Evolutionary conservation across 1,140 invertebrate genomes (phyloP).

Genomic region (Lysiphlebus fabarum): DNA sequence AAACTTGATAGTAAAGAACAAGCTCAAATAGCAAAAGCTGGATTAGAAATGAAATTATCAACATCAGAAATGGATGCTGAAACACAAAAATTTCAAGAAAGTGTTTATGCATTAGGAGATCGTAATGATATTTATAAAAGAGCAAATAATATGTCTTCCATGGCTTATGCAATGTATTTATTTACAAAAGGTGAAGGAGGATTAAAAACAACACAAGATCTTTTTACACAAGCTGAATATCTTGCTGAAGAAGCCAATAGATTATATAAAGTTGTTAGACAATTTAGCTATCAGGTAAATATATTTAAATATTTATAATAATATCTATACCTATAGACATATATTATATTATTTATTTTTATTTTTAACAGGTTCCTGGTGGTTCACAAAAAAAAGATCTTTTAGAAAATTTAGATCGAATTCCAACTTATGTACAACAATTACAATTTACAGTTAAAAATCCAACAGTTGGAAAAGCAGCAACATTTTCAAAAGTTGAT

Average conservation of each 20-base stretch:
- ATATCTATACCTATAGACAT: too few species aligned
- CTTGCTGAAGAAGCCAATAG: slow-evolving; percentile 99
- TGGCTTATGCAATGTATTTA: slow-evolving; percentile 99
- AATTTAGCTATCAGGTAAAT: slow-evolving; percentile 96
- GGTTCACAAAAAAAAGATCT: slow-evolving; percentile 94
- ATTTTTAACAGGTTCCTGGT: slow-evolving; percentile 88
- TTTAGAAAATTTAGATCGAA: slow-evolving; percentile 88
- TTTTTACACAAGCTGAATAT: slow-evolving; percentile 99
- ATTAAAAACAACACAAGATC: slow-evolving; percentile 96
- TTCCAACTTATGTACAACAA: slow-evolving; percentile 96
- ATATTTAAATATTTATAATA: background rate
- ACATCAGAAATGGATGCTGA: slow-evolving; percentile 96
- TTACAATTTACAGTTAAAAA: slow-evolving; percentile 97
- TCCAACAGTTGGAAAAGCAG: slow-evolving; percentile 97
- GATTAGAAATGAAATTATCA: slow-evolving; percentile 94
- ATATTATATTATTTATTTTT: slow-evolving; percentile 36
- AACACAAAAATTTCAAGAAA: slow-evolving; percentile 91
- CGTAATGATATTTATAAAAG: slow-evolving; percentile 98
- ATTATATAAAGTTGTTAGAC: slow-evolving; percentile 96
- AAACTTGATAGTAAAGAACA: slow-evolving; percentile 91
- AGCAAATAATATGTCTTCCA: slow-evolving; percentile 98
- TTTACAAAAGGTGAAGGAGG: slow-evolving; percentile 97
- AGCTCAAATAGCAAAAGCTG: slow-evolving; percentile 95
- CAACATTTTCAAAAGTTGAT: slow-evolving; percentile 99
- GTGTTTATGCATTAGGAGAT: slow-evolving; percentile 70